A percentile compares a stretch with the other conserved stretches of the same genome.
These are phyloP conservation scores for Gymnosoma rotundatum DNA, from an alignment of 2,888 invertebrate genomes.

Conservation along the genomic window DNA sequence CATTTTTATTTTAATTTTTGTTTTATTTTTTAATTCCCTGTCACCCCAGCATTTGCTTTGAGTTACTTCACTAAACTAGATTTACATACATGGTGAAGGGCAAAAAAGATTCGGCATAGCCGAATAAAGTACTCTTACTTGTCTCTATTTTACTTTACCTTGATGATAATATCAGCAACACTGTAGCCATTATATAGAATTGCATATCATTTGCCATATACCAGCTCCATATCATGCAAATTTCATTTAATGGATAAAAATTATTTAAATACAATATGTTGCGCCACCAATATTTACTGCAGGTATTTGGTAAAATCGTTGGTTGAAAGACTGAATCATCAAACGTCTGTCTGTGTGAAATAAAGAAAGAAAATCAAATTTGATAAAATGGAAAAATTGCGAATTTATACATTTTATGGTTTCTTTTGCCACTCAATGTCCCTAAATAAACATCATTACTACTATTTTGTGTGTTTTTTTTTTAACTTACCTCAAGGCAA, in stretches of 20 bases:
- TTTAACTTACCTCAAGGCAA: slow-evolving; percentile 84
- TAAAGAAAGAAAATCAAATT: background rate
- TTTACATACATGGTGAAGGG: no score
- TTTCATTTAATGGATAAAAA: slow-evolving; percentile 88
- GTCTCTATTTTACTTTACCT: slow-evolving; percentile 83
- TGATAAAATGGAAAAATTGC: background rate
- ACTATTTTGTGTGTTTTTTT: background rate
- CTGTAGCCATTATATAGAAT: slow-evolving; percentile 88
- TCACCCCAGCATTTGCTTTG: no score
- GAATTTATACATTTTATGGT: background rate
- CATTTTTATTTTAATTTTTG: no score
- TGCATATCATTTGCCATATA: slow-evolving; percentile 92
- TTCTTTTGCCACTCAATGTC: background rate
- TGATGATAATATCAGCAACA: slow-evolving; percentile 86
- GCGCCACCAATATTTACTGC: slow-evolving; percentile 91
- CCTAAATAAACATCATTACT: background rate
- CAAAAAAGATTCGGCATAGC: no score
- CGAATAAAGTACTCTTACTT: no score
- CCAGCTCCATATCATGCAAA: slow-evolving; percentile 93
- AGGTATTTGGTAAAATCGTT: slow-evolving; percentile 88
- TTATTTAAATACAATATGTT: slow-evolving; percentile 93
- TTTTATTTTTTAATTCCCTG: no score
- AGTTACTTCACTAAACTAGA: no score
- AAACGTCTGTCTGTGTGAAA: slow-evolving; percentile 85
- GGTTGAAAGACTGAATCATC: slow-evolving; percentile 89